These are phyloP conservation scores for Drosophila subquinaria DNA, from an alignment of 2,888 invertebrate species.

Conservation along the genomic window DNA sequence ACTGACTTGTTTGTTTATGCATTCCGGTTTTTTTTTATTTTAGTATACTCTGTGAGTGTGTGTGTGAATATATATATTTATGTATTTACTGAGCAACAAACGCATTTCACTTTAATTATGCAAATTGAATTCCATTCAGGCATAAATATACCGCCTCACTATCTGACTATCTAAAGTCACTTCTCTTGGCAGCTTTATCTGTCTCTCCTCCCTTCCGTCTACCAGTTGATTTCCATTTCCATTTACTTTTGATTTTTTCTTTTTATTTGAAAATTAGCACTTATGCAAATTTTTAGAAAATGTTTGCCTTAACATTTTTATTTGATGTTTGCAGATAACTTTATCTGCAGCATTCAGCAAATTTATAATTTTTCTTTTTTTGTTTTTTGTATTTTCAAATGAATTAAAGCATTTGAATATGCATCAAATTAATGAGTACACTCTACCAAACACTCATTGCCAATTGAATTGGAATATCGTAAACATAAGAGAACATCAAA, in stretches of 20 bases:
- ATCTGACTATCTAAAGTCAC: conserved; percentile 18
- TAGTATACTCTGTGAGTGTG: background rate
- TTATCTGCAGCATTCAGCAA: conserved; percentile 33
- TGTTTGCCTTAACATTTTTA: conserved; percentile 23
- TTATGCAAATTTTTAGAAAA: conserved; percentile 57
- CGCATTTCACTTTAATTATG: conserved; percentile 74
- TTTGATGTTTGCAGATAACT: conserved; percentile 41
- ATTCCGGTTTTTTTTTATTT: conserved; percentile 24
- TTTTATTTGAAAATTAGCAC: conserved; percentile 71
- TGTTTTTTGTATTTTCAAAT: conserved; percentile 27
- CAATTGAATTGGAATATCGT: conserved; percentile 27
- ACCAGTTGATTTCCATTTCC: conserved; percentile 62
- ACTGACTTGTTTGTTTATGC: conserved; percentile 40
- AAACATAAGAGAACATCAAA: background rate
- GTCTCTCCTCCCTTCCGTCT: background rate
- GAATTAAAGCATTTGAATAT: conserved; percentile 49
- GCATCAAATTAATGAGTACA: conserved; percentile 39
- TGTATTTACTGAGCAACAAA: conserved; percentile 50
- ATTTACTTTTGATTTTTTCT: conserved; percentile 67
- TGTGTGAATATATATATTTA: conserved; percentile 42
- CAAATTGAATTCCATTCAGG: conserved; percentile 70
- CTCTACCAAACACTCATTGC: conserved; percentile 16
- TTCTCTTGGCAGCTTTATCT: background rate
- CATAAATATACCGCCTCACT: conserved; percentile 55
- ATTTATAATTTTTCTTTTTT: conserved; percentile 24